Percentiles rank a stretch among this genome's conserved stretches.
These are phyloP conservation scores for Pristiophorus japonicus DNA, from an alignment of 2,113 vertebrate genomes.

Conservation along the genomic window DNA sequence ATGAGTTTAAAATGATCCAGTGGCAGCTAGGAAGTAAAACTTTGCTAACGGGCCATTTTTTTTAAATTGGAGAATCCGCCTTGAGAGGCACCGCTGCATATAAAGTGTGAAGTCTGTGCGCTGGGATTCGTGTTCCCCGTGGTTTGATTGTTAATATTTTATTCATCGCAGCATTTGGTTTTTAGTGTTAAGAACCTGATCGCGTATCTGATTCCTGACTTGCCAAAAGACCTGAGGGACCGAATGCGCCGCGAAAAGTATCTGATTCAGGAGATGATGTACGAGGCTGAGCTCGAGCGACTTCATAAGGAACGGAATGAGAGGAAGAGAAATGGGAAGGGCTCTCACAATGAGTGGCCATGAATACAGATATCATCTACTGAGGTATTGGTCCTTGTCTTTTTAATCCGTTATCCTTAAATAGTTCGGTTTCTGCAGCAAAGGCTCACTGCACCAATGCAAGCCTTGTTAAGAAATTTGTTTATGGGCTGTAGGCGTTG, in stretches of 20 bases:
- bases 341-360: conserved; percentile 82
- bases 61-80: neutral
- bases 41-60: neutral
- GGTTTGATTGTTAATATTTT: neutral
- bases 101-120: neutral
- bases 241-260: conserved; percentile 94
- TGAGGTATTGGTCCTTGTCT: neutral
- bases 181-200: conserved; percentile 95
- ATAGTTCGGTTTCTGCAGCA: neutral
- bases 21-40: neutral
- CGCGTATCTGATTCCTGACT: conserved; percentile 93
- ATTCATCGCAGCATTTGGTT: conserved; percentile 77
- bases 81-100: neutral
- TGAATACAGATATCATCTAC: conserved; percentile 51
- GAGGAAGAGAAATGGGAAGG: conserved; percentile 71
- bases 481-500: too few species aligned
- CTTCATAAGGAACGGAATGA: conserved; percentile 83
- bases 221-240: conserved; percentile 89
- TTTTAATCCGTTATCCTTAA: neutral
- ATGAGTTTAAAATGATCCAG: neutral
- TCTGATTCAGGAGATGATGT: conserved; percentile 98
- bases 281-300: conserved; percentile 84
- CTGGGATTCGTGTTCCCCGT: too few species aligned
- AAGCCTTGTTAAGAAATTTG: too few species aligned
- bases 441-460: neutral